These are phyloP conservation scores for Thamnaconus septentrionalis DNA, from an alignment of 2,113 vertebrate species.

Conservation along the genomic window DNA sequence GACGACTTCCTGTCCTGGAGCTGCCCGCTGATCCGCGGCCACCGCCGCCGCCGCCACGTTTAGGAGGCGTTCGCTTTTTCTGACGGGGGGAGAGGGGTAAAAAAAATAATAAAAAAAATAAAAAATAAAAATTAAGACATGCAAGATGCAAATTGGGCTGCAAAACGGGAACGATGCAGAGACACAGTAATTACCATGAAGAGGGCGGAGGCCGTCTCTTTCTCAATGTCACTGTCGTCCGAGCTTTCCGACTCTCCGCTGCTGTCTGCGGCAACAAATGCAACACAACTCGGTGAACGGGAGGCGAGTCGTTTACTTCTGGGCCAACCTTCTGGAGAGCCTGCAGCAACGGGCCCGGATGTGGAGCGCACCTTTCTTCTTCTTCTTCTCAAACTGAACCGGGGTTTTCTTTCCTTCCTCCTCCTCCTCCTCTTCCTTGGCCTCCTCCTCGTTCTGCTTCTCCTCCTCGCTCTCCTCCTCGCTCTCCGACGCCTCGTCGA, in stretches of 20 bases:
- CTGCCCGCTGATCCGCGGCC: conserved; percentile 86
- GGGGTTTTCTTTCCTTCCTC: conserved; percentile 88
- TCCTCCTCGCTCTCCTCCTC: conserved; percentile 93
- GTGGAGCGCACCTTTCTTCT: conserved; percentile 78
- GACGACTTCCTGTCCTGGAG: conserved; percentile 85
- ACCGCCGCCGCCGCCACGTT: conserved; percentile 69
- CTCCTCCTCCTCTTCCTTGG: conserved; percentile 89
- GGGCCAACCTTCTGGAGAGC: too few species aligned
- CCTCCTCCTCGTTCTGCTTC: conserved; percentile 83
- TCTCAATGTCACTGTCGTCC: conserved; percentile 92
- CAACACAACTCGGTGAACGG: neutral
- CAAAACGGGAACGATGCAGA: neutral
- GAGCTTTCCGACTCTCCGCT: conserved; percentile 90
- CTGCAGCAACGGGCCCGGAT: too few species aligned
- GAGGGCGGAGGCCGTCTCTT: conserved; percentile 85
- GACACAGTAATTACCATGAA: conserved; percentile 81
- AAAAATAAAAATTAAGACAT: neutral
- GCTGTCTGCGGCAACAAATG: conserved; percentile 78
- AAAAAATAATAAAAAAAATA: neutral
- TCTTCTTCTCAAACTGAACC: conserved; percentile 85
- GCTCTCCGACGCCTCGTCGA: conserved; percentile 87
- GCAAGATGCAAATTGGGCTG: too few species aligned
- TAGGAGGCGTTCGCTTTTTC: conserved; percentile 90
- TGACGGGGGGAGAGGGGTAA: neutral
- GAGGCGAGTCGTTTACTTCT: too few species aligned